Percentiles rank a stretch among this genome's conserved stretches.
Evolutionary conservation across 64 coral and sea anemone genomes (phyloP).

Genomic region (Astreopora myriophthalma): DNA sequence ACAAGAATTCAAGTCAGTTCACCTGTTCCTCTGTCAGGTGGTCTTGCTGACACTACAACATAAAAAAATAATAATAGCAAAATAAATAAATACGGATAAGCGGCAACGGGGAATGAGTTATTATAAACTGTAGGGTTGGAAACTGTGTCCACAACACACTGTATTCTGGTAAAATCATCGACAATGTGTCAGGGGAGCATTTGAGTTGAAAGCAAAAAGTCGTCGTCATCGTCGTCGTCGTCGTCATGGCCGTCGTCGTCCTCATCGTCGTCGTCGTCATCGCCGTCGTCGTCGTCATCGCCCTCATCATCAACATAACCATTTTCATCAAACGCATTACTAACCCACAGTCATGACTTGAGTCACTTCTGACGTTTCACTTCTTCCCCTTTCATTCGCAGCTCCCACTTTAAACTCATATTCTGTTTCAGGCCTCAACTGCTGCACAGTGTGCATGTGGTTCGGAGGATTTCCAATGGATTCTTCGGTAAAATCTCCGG

Average conservation of each 20-base stretch:
- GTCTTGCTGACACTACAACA: conserved; percentile 33
- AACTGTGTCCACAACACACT: too few relatives aligned
- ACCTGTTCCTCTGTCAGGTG: conserved; percentile 55
- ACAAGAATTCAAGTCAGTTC: background rate
- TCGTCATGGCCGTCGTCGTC: background rate
- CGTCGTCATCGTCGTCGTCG: background rate
- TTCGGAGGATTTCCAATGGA: conserved; percentile 27
- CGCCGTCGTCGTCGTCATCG: too few relatives aligned
- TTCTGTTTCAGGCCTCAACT: conserved; percentile 50
- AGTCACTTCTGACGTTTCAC: background rate
- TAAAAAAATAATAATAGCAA: background rate
- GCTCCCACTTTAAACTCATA: conserved; percentile 75
- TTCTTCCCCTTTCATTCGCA: conserved; percentile 49
- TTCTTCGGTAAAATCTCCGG: background rate
- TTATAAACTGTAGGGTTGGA: too few relatives aligned
- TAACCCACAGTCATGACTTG: conserved; percentile 66
- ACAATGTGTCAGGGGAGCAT: too few relatives aligned
- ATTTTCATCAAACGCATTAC: background rate
- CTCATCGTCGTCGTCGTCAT: too few relatives aligned
- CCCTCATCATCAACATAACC: too few relatives aligned
- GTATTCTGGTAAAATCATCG: too few relatives aligned
- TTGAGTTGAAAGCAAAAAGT: too few relatives aligned
- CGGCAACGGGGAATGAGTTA: too few relatives aligned
- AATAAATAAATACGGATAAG: too few relatives aligned
- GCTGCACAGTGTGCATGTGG: conserved; percentile 23